Base-by-base conservation (phyloP, 2,888 invertebrate species). In the Melolontha melolontha region DNA sequence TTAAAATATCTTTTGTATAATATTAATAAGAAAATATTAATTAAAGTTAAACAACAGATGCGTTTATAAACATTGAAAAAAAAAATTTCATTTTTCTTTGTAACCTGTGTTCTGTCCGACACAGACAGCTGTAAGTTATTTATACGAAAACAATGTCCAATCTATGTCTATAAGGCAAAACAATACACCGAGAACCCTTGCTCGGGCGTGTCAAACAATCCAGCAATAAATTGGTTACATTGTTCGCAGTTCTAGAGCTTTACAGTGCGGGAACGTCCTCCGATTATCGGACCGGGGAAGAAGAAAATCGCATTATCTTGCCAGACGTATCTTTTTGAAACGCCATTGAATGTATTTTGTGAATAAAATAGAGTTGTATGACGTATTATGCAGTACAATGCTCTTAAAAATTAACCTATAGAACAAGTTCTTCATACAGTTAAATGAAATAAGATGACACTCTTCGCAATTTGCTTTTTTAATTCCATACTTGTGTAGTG, bases 221-320 rank as follows among this genome's bases (percentile, higher is more conserved):
- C 72, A 69, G 75, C 77, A 75, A 79, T 78, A 79, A 79, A 79
- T 79, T 79, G 79, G 75, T 77, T 75, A 74, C 78, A 78, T 79
- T 79, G 79, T 79, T 76, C 77, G 70, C 66, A 66, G 66, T 66
- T 66, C 57, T 66, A 57, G 57, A 57, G 59, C 22, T 50, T 27
- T 51, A 49, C 42, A 49, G 59, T 39, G 40, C 50, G 39, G 57
- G 50, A 50, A 49, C 66, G 50, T 66, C 66, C 66, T 66, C 49
- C 51, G 52, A 54, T 52, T 42, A 57, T 59, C 59, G 57, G 49
- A 62, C 49, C 55, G 59, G 66, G 66, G 59, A 59, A 66, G 40
- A 57, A 66, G 57, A 66, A 66, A 66, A 66, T 66, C 66, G 66
- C 41, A 66, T 66, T 66, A 66, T 66, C 66, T 66, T 59, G 22